Evolutionary conservation across 2,888 invertebrate genomes (phyloP).

Genomic region (Tachystola acroxantha): DNA sequence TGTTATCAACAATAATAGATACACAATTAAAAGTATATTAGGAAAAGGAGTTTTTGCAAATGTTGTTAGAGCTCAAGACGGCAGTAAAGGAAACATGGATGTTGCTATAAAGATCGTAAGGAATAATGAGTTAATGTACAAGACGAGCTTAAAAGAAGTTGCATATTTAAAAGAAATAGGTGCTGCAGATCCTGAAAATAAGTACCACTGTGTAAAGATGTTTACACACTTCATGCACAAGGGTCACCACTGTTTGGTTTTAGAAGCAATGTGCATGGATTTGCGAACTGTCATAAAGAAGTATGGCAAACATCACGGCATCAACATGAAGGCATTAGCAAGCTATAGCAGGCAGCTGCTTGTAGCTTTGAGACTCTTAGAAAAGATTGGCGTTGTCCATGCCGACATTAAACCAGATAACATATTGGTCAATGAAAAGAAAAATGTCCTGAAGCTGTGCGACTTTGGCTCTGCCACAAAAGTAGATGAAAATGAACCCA

Average conservation of each 20-base stretch:
- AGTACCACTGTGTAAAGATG: slow-evolving; percentile 93
- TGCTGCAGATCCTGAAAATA: slow-evolving; percentile 96
- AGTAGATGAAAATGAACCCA: slow-evolving; percentile 95
- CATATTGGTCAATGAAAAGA: slow-evolving; percentile 98
- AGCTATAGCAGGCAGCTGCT: slow-evolving; percentile 97
- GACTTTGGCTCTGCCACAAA: slow-evolving; percentile 99
- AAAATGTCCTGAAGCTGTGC: slow-evolving; percentile 96
- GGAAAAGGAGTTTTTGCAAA: slow-evolving; percentile 99
- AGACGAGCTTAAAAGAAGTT: slow-evolving; percentile 96
- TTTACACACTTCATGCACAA: slow-evolving; percentile 97
- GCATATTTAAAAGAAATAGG: slow-evolving; percentile 94
- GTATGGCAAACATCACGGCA: slow-evolving; percentile 96
- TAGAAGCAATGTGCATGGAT: slow-evolving; percentile 97
- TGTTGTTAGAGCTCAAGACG: slow-evolving; percentile 95
- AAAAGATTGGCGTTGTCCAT: slow-evolving; percentile 96
- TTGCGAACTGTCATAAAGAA: slow-evolving; percentile 94
- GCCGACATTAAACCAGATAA: slow-evolving; percentile 99
- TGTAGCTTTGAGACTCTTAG: slow-evolving; percentile 93
- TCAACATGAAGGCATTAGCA: slow-evolving; percentile 96
- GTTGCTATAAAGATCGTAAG: slow-evolving; percentile 99
- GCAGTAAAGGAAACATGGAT: slow-evolving; percentile 87
- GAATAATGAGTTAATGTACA: slow-evolving; percentile 99
- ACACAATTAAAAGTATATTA: slow-evolving; percentile 95
- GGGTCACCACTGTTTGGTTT: slow-evolving; percentile 98
- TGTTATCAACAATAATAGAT: slow-evolving; percentile 86